Conservation (phyloP, 2,113 vertebrate species). For the Neotoma lepida region DNA sequence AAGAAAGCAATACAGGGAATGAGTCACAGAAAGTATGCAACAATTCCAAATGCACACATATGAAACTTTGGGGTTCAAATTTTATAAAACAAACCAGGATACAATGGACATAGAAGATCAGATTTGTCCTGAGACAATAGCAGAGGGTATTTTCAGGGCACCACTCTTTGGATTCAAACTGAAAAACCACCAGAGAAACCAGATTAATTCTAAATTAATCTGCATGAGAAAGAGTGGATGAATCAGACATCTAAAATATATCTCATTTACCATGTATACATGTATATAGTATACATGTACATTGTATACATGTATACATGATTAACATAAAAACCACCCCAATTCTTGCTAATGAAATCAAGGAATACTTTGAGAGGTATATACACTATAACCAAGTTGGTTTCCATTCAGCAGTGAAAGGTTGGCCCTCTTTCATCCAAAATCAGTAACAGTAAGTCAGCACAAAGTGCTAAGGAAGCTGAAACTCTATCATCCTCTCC, state of each 20-base stretch:
- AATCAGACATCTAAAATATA: neutral
- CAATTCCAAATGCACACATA: neutral
- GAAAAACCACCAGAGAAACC: neutral
- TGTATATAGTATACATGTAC: no score
- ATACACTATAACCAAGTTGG: no score
- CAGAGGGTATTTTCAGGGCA: neutral
- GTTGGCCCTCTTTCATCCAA: no score
- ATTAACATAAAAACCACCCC: no score
- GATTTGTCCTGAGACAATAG: neutral
- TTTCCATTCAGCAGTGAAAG: no score
- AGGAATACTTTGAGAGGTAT: rapidly evolving
- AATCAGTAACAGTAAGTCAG: no score
- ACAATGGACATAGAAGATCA: neutral
- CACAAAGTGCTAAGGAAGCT: no score
- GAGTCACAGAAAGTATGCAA: neutral
- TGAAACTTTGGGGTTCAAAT: neutral
- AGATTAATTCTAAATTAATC: neutral
- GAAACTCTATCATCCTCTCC: no score
- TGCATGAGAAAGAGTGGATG: neutral
- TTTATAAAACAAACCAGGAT: neutral
- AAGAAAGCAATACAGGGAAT: neutral
- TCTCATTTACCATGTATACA: neutral
- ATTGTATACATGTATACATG: neutral
- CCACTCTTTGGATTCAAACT: neutral
- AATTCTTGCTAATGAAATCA: no score